These are phyloP conservation scores for Leptura quadrifasciata DNA, from an alignment of 2,888 invertebrate genomes.

Conservation along the genomic window DNA sequence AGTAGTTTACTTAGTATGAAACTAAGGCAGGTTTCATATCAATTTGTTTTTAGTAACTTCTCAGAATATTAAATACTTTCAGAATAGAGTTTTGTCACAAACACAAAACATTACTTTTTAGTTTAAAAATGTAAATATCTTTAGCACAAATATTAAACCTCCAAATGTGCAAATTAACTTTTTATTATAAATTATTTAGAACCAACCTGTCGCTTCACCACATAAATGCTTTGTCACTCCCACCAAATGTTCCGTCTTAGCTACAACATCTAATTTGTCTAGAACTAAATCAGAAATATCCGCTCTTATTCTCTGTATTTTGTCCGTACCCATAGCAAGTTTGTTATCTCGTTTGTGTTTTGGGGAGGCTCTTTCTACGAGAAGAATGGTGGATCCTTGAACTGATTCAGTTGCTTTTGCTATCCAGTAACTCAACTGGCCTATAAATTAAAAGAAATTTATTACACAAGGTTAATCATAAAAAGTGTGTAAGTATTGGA, in stretches of 20 bases:
- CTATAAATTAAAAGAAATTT: conserved; percentile 72
- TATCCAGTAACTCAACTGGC: conserved; percentile 87
- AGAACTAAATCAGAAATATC: conserved; percentile 88
- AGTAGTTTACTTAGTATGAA: no score
- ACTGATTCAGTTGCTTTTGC: conserved; percentile 77
- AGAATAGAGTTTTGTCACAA: no score
- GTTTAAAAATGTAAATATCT: no score
- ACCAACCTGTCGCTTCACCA: conserved; percentile 88
- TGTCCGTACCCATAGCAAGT: conserved; percentile 73
- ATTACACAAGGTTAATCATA: no score
- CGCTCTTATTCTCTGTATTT: conserved; percentile 82
- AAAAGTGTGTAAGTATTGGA: no score
- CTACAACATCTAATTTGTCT: conserved; percentile 75
- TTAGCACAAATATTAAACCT: conserved; percentile 3
- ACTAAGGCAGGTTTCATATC: no score
- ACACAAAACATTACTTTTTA: no score
- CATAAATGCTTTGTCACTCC: conserved; percentile 93
- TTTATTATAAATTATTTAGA: no score
- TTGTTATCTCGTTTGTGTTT: conserved; percentile 76
- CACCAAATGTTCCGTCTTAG: conserved; percentile 76
- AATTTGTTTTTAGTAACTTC: no score
- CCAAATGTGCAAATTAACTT: no score
- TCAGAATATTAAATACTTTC: no score
- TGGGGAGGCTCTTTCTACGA: conserved; percentile 87
- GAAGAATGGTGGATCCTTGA: conserved; percentile 77